Conservation (phyloP, 2,888 invertebrate species). For the Melolontha melolontha region DNA sequence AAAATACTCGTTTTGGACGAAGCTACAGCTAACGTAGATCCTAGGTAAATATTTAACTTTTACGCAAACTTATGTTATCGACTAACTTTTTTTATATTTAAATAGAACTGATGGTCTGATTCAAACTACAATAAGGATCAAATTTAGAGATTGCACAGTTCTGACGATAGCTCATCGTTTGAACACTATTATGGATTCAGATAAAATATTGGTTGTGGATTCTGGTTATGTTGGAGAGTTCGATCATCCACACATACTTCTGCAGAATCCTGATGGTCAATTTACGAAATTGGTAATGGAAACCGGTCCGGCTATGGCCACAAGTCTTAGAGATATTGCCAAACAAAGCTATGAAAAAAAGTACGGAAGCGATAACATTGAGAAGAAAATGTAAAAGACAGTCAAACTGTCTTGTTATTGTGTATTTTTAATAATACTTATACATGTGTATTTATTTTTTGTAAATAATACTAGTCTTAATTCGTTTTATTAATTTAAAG, state of each 20-base stretch:
- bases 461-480: no score
- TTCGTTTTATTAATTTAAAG: no score
- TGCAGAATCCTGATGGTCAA: constrained; percentile 69
- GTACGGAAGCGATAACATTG: constrained; percentile 42
- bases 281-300: constrained; percentile 78
- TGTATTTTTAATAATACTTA: neutral
- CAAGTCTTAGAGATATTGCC: constrained; percentile 45
- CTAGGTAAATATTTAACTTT: constrained; percentile 68
- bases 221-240: constrained; percentile 81
- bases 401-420: neutral
- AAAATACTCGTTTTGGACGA: constrained; percentile 88
- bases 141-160: constrained; percentile 82
- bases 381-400: constrained; percentile 7
- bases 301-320: constrained; percentile 68
- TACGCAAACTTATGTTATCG: neutral
- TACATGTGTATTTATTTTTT: no score
- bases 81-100: constrained; percentile 58
- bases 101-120: constrained; percentile 82
- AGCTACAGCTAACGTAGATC: constrained; percentile 92
- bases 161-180: constrained; percentile 86
- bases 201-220: constrained; percentile 84
- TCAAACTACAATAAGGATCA: constrained; percentile 79
- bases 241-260: constrained; percentile 79
- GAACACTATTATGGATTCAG: constrained; percentile 87
- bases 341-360: constrained; percentile 58